Evolutionary conservation across 1,140 invertebrate species (phyloP), one percentile per base, ranked within the genome.

Genomic region (Pissodes strobi): DNA sequence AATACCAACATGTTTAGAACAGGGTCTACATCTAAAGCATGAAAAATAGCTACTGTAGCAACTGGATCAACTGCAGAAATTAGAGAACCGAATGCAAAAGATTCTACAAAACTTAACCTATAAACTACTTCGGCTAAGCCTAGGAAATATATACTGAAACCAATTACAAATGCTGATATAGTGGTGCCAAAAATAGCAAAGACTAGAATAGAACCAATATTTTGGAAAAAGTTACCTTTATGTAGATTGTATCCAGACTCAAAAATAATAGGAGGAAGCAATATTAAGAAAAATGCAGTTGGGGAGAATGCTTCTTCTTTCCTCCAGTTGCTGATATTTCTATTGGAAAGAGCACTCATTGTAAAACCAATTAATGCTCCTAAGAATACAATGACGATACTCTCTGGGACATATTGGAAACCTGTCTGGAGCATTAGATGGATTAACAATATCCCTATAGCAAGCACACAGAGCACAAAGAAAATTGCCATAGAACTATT

Each of bases 31-130:
- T 98, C 91, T 1, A 98, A 80, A 8, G 96, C 95, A 81, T 98
- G 94, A 76, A 99, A 99, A 69, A 99, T 99, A 2, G 97, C 97
- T 37, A 99, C 88, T 0, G 95, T 98, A 10, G 97, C 96, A 5
- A 99, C 97, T 2, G 97, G 97, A 83, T 99, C 97, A 12, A 99
- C 96, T 49, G 97, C 97, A n/a, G 95, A 98, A 76, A 99, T 98
- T 23, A 98, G 78, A 1, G 95, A 98, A 2, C 96, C 96, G 84
- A 99, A 99, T 0, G 97, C 95, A 86, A 99, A 98, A 67, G 95
- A 98, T 79, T 99, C 95, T 1, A 96, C 90, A 78, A 98, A 95
- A 79, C 87, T 92, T 22, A 98, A 81, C 73, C 87, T 87, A 79
- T 98, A 99, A 0, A 95, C 95, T 34, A 92, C 89, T 73, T 92